Evolutionary conservation across 2,113 vertebrate genomes (phyloP), one percentile per base, ranked within the genome.

Genomic region (Rhombomys opimus): DNA sequence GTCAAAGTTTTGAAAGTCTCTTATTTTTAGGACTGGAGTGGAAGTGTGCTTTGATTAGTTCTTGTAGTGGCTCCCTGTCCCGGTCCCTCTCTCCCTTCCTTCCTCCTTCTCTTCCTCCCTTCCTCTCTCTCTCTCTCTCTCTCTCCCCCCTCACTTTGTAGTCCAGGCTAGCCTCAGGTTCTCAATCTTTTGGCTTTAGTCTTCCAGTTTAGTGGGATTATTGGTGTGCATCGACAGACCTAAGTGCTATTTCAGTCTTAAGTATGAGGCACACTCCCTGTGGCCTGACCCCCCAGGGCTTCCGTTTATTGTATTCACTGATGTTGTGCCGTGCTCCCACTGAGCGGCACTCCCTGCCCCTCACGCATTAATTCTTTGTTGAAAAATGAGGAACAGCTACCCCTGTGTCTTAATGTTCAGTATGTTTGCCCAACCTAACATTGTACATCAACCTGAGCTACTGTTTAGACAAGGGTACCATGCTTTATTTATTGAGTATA

Each of bases 211-310:
- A 35, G 7, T n/a, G 11, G 46, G 12, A 72, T 72, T 88, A 18
- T 17, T 57, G 22, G 12, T 17, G 32, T 4, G 12, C 17, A 72
- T 14, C 35, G 27, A 8, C n/a, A 38, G 10, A 46, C 13, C 35
- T n/a, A 4, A 72, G 4, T 18, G 11, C 89, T 67, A 90, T 90
- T 92, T 90, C 57, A 52, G 4, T 87, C 27, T 96, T 86, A 95
- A 54, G 84, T 59, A 67, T 52, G 46, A 77, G 70, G 80, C 52
- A 57, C 0, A 46, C 85, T 57, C 84, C 96, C 59, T 81, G 7
- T 75, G 30, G 27, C 50, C 93, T 90, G 70, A 14, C 76, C 25
- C 68, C 52, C 93, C n/a, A 1, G 94, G 65, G 61, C 20, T 18
- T 15, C 61, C 38, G 20, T 17, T 73, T 38, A 7, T 41, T 89